Conservation (phyloP, 2,113 vertebrate species). For the Hypocryptadius cinnamomeus region DNA sequence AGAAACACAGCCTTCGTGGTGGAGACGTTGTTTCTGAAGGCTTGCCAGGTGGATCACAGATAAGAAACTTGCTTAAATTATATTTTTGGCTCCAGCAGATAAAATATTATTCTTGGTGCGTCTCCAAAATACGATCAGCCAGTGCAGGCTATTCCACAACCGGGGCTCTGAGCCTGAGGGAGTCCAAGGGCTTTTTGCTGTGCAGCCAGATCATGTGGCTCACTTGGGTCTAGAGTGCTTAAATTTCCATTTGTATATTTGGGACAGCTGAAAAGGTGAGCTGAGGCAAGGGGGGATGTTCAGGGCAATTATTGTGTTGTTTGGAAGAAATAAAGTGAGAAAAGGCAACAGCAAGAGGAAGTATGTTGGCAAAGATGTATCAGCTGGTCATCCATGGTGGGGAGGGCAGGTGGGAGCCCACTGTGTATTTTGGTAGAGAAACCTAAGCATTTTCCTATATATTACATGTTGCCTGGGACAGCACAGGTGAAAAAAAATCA, state of each 20-base stretch:
- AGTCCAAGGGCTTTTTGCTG: neutral
- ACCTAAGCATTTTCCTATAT: neutral
- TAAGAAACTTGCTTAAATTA: constrained; percentile 15
- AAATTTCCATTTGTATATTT: neutral
- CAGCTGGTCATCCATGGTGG: neutral
- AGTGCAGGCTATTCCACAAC: neutral
- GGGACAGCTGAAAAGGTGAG: constrained; percentile 3
- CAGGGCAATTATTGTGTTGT: neutral
- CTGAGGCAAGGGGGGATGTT: neutral
- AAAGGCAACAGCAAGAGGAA: neutral
- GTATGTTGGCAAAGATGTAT: neutral
- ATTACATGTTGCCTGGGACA: neutral
- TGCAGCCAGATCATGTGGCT: neutral
- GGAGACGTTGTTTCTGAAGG: neutral
- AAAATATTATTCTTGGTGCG: constrained; percentile 23
- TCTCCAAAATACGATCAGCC: neutral
- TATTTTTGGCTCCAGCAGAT: neutral
- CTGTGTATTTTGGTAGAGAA: neutral
- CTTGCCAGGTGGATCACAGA: constrained; percentile 36
- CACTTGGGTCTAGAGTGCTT: neutral
- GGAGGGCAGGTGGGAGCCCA: neutral
- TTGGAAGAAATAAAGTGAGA: neutral
- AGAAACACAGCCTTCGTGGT: neutral
- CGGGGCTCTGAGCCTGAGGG: accelerated
- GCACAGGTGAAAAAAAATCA: neutral